A percentile compares a stretch with the other conserved stretches of the same genome.
Conservation (phyloP, 2,797 vertebrate species). For the Myotis daubentonii region DNA sequence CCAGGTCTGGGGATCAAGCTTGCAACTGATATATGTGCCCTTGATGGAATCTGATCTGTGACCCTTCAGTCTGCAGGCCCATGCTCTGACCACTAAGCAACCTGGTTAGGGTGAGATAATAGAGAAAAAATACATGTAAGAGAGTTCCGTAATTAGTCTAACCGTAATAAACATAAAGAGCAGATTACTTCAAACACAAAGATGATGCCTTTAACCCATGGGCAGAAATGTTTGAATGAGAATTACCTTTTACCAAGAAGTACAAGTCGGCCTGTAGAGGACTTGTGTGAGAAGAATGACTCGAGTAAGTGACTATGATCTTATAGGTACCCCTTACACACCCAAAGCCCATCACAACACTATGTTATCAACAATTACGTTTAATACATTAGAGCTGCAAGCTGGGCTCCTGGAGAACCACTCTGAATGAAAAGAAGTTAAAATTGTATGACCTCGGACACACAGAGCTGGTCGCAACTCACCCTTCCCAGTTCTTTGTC, state of each 20-base stretch:
- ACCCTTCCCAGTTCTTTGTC: constrained; percentile 98
- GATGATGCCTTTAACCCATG: neutral
- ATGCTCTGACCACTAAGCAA: neutral
- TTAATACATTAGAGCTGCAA: neutral
- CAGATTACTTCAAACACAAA: neutral
- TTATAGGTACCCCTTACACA: neutral
- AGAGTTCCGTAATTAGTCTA: neutral
- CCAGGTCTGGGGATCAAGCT: neutral
- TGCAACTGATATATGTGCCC: neutral
- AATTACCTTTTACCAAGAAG: neutral
- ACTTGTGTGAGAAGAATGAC: neutral
- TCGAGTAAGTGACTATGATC: neutral
- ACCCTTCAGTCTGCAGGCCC: neutral
- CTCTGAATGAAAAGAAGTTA: neutral
- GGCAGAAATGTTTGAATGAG: neutral
- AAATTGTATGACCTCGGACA: neutral
- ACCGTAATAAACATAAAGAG: neutral
- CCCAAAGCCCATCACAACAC: neutral
- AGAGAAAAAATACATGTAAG: neutral
- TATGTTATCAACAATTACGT: neutral
- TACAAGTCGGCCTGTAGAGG: neutral
- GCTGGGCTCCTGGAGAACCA: neutral
- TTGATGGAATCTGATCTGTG: neutral
- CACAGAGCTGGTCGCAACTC: constrained; percentile 73
- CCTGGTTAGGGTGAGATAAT: neutral